phyloP scores from a whole-genome alignment of 2,113 vertebrate genomes.

The Mesitornis unicolor region DNA sequence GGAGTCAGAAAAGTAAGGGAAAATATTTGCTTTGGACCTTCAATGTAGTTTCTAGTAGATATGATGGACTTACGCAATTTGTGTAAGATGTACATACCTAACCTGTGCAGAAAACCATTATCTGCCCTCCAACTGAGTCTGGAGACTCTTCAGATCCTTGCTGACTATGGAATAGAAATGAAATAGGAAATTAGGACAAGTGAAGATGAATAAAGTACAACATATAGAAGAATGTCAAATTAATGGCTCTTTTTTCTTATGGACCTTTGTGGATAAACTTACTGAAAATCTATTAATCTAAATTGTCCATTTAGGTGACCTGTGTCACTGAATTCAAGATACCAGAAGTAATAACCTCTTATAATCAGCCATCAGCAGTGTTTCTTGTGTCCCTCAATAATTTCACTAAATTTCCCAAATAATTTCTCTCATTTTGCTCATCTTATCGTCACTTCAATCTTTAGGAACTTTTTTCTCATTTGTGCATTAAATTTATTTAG shows the following conservation, averaged over 20 bases:
- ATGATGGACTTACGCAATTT: background rate
- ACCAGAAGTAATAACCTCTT: background rate
- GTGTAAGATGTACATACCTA: too few species aligned
- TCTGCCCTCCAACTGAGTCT: background rate
- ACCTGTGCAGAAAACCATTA: background rate
- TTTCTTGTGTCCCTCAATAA: background rate
- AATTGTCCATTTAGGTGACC: background rate
- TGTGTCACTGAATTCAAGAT: background rate
- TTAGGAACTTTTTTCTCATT: background rate
- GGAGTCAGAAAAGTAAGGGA: background rate
- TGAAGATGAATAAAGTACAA: background rate
- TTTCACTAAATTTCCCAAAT: background rate
- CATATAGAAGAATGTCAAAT: background rate
- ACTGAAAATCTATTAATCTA: background rate
- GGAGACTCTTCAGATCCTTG: background rate
- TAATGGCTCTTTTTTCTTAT: background rate
- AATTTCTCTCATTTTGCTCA: background rate
- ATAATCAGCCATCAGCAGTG: background rate
- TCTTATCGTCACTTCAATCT: background rate
- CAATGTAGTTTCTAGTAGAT: background rate
- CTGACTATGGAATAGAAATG: background rate
- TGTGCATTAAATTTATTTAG: background rate
- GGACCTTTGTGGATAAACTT: background rate
- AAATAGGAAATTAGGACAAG: background rate
- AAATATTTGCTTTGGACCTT: background rate